Conservation (phyloP, 2,113 vertebrate species). For the Brevimyrus niger region DNA sequence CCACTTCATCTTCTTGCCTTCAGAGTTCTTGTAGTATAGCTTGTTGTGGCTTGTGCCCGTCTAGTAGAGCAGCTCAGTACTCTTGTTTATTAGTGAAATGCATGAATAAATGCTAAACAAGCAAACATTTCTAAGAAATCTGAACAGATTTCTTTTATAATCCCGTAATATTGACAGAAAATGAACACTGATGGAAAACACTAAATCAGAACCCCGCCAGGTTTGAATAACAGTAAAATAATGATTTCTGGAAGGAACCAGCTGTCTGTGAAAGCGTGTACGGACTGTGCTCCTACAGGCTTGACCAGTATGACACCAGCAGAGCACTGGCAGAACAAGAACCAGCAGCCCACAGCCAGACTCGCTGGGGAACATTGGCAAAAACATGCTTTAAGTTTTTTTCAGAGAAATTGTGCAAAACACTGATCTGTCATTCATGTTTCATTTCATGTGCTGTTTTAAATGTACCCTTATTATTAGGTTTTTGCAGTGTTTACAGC, state of each 20-base stretch:
- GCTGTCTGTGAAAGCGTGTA: background rate
- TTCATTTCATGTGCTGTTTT: background rate
- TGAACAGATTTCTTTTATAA: background rate
- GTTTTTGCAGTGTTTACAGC: background rate
- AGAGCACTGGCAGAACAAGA: background rate
- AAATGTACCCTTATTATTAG: background rate
- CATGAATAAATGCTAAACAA: constrained; percentile 1
- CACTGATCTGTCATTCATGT: background rate
- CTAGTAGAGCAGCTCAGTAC: background rate
- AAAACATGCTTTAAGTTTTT: background rate
- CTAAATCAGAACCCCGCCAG: background rate
- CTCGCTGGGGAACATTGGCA: background rate
- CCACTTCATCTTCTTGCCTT: background rate
- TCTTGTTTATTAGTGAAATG: background rate
- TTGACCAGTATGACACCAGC: background rate
- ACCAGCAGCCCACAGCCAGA: background rate
- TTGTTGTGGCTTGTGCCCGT: background rate
- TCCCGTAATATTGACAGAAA: background rate
- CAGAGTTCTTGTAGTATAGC: background rate
- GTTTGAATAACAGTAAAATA: background rate
- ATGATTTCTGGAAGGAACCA: background rate
- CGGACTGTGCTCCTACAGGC: background rate
- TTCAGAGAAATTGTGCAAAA: background rate
- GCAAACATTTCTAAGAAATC: background rate
- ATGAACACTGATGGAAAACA: background rate